Evolutionary conservation across 2,888 invertebrate species (phyloP).

Genomic region (Morpho deidamia): DNA sequence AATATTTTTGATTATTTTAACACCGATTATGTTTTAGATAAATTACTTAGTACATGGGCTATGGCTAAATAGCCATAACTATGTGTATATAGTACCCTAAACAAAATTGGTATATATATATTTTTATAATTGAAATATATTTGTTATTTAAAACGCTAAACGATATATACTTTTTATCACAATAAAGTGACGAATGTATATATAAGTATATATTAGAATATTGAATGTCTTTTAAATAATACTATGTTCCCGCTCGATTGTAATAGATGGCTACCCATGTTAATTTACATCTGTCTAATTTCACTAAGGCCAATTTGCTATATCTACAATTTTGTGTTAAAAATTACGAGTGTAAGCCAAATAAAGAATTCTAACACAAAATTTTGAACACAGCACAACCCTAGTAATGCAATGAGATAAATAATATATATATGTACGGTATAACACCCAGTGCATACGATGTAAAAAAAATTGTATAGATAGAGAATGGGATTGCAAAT

Average conservation of each 20-base stretch:
- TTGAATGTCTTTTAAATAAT: slow-evolving; percentile 61
- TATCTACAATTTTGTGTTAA: slow-evolving; percentile 72
- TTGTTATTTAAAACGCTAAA: slow-evolving; percentile 43
- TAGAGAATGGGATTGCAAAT: too few species aligned
- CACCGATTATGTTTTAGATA: too few species aligned
- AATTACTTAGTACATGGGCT: too few species aligned
- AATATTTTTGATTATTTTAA: too few species aligned
- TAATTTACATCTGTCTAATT: slow-evolving; percentile 60
- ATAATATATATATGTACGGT: slow-evolving; percentile 43
- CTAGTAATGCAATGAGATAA: slow-evolving; percentile 42
- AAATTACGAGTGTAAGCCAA: slow-evolving; percentile 29
- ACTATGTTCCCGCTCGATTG: slow-evolving; percentile 60
- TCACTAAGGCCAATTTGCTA: slow-evolving; percentile 69
- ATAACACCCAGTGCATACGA: slow-evolving; percentile 67
- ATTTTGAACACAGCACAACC: slow-evolving; percentile 59
- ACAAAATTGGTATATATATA: too few species aligned
- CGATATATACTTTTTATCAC: slow-evolving; percentile 46
- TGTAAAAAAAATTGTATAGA: slow-evolving; percentile 29
- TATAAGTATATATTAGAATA: slow-evolving; percentile 4
- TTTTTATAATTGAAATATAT: too few species aligned
- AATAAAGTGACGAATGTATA: slow-evolving; percentile 37
- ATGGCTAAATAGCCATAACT: background rate
- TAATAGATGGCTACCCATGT: slow-evolving; percentile 44
- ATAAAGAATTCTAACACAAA: slow-evolving; percentile 53
- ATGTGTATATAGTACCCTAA: background rate